Conservation (phyloP, 2,888 invertebrate genomes). For the Limenitis arthemis region DNA sequence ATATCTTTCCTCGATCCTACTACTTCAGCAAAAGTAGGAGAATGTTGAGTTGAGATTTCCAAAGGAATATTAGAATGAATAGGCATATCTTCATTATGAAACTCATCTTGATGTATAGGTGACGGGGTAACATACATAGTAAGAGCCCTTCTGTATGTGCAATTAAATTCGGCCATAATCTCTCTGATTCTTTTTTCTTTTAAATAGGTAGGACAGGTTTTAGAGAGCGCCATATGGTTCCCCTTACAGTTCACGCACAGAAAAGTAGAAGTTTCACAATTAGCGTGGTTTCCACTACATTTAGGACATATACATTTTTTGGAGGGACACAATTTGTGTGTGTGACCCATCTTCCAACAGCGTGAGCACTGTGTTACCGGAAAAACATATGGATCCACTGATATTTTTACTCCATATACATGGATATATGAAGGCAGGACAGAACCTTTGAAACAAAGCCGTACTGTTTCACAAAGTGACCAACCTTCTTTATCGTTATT, state of each 20-base stretch:
- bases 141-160: slow-evolving; percentile 14
- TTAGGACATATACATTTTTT: slow-evolving; percentile 20
- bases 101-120: no score
- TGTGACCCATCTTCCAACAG: slow-evolving; percentile 23
- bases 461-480: slow-evolving; percentile 19
- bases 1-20: no score
- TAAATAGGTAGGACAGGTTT: slow-evolving; percentile 21
- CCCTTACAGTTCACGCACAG: slow-evolving; percentile 24
- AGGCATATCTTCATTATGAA: no score
- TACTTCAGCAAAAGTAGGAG: no score
- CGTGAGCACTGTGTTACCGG: slow-evolving; percentile 25
- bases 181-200: slow-evolving; percentile 25
- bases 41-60: no score
- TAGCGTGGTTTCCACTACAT: slow-evolving; percentile 19
- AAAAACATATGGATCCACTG: slow-evolving; percentile 23
- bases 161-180: slow-evolving; percentile 23
- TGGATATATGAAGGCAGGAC: slow-evolving; percentile 14
- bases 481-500: slow-evolving; percentile 9
- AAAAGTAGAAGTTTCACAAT: slow-evolving; percentile 19
- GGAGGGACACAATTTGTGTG: slow-evolving; percentile 5
- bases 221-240: slow-evolving; percentile 22
- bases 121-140: slow-evolving; percentile 1
- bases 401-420: slow-evolving; percentile 16
- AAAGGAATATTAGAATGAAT: no score
- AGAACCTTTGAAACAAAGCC: slow-evolving; percentile 22